Base-by-base conservation (phyloP, 2,113 vertebrate genomes). In the Ahaetulla prasina region DNA sequence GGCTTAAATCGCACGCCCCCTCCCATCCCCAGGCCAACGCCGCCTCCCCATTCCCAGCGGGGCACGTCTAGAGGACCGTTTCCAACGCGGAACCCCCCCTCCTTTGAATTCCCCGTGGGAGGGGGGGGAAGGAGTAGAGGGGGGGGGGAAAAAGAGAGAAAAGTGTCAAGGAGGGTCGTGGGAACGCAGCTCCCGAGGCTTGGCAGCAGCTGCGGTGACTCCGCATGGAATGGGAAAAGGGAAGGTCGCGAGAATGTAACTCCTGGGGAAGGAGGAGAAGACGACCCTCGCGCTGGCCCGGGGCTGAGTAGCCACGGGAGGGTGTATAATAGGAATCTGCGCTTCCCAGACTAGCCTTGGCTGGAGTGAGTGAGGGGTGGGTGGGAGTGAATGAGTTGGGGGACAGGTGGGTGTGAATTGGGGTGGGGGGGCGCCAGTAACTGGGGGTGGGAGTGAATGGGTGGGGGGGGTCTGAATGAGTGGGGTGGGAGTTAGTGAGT, bases 41-140 rank as follows among this genome's bases (percentile, higher is more conserved):
- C 63, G 30, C 30, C 60, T 35, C 6, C 68, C n/a, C 16, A 60
- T 2, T 7, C n/a, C n/a, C 16, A 8, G 68, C n/a, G 12, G 63
- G 63, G 14, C 63, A 18, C n/a, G 30, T 35, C n/a, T 6, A 35
- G 30, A 35, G 63, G 63, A 74, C 63, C 63, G 4, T 68, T 30
- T 63, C 25, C 57, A 63, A 11, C 57, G 10, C 27, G 60, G 11
- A 63, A 8, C 27, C 60, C 63, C n/a, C 68, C 1, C 16, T 39
- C 16, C 14, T 35, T 20, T 3, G 25, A 80, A 80, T 39, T 20
- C 68, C 30, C 68, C n/a, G n/a, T 6, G 60, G 27, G 3, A 0
- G 0, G 8, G 9, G 1, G 8, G 8, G 2, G 7, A 2, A 25
- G 23, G 49, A 50, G n/a, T n/a, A n/a, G n/a, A n/a, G n/a, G n/a